Conservation (phyloP, 2,113 vertebrate genomes). For the Garra rufa region DNA sequence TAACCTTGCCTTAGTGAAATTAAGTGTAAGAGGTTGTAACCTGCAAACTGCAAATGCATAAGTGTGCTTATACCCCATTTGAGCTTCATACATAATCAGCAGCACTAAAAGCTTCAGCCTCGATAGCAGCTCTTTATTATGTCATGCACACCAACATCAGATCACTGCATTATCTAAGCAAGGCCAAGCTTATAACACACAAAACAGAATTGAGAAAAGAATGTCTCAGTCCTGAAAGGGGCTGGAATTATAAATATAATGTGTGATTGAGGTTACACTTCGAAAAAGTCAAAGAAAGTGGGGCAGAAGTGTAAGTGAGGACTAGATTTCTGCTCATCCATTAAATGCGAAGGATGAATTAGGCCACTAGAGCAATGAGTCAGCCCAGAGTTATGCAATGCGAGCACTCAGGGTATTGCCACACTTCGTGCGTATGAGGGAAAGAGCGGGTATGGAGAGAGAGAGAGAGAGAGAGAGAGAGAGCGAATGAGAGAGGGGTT, state of each 20-base stretch:
- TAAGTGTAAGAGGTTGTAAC: background rate
- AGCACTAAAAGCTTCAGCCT: conserved; percentile 9
- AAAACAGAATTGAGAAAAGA: background rate
- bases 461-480: too few species aligned
- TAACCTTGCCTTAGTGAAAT: background rate
- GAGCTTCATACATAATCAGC: conserved; percentile 14
- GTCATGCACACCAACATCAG: background rate
- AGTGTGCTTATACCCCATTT: background rate
- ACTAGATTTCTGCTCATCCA: conserved; percentile 34
- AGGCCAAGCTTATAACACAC: background rate
- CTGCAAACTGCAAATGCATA: background rate
- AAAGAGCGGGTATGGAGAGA: conserved; percentile 4
- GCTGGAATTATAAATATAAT: background rate
- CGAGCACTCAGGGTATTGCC: conserved; percentile 6
- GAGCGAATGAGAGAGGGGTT: conserved; percentile 1
- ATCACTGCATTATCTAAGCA: conserved; percentile 2
- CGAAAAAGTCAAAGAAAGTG: conserved; percentile 58
- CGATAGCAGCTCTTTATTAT: conserved; percentile 28
- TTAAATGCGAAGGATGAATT: conserved; percentile 62
- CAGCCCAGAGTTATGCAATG: conserved; percentile 59
- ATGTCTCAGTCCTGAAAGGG: background rate
- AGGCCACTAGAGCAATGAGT: conserved; percentile 71
- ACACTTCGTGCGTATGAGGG: background rate
- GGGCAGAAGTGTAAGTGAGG: conserved; percentile 57
- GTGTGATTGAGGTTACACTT: background rate